Base-by-base conservation (phyloP, 2,888 invertebrate genomes). In the Hoplodrina ambigua region DNA sequence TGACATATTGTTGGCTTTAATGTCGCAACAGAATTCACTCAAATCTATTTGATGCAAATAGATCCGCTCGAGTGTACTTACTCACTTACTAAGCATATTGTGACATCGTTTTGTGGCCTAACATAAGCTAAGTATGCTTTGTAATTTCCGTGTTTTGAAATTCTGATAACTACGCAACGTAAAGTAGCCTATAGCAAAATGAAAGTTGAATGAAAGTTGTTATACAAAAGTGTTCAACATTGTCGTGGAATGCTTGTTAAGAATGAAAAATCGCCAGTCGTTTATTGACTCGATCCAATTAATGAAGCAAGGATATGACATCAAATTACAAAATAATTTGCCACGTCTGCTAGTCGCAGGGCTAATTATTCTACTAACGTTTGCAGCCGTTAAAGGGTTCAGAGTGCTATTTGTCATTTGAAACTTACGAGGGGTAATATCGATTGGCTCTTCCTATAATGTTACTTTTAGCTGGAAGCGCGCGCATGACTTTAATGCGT, bases 291-390 rank as follows among this genome's bases (percentile, higher is more conserved):
- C 70, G 60, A 69, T 72, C 81, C 78, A 82, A 85, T 87, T 87
- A 85, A 82, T 82, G 76, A 85, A 80, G 75, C 83, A 72, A 85
- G 82, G 85, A 87, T 87, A 87, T 87, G 89, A 88, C 88, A 87
- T 93, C 91, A 85, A 90, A 91, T 94, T 92, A 92, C 92, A 86
- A 85, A 90, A 92, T 93, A 91, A 92, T 91, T 90, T 85, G 83
- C 86, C 80, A 81, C 80, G 81, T 82, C 83, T 85, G 75, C 83
- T 80, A 68, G 80, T 75, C 83, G 77, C 20, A 75, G 75, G 75
- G 82, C 86, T 92, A 91, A 92, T 93, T 92, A 89, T 76, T 72
- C 78, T 79, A 73, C 74, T 78, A 72, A 69, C 78, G 64, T 58
- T 72, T 74, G 80, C 75, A 84, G 80, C 81, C 82, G 83, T 84